Percentiles rank a stretch among this genome's conserved stretches.
These are phyloP conservation scores for Madoqua kirkii DNA, from an alignment of 2,113 vertebrate genomes.

Conservation along the genomic window DNA sequence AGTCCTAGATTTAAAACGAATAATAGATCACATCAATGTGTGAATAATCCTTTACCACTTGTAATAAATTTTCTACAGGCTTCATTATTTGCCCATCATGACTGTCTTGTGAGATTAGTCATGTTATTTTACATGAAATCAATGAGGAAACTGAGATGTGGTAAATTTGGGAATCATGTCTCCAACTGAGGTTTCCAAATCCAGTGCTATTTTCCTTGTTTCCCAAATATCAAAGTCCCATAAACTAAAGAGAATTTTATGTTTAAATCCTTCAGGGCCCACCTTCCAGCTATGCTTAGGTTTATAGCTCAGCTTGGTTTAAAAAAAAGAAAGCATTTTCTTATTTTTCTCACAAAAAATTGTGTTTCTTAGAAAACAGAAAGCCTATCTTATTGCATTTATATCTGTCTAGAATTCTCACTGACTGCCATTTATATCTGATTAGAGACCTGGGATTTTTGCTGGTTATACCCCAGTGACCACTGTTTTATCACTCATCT, in stretches of 20 bases:
- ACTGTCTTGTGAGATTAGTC: neutral
- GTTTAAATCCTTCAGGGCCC: neutral
- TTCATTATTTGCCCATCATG: neutral
- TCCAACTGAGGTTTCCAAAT: neutral
- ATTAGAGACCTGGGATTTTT: constrained; percentile 33
- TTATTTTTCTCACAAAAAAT: constrained; percentile 2
- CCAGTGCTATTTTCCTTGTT: neutral
- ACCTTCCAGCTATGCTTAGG: neutral
- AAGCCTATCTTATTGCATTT: constrained; percentile 11
- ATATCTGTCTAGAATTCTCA: neutral
- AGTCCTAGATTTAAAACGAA: neutral
- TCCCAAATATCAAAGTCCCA: neutral
- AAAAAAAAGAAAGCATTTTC: neutral
- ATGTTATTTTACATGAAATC: neutral
- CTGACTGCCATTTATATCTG: constrained; percentile 32
- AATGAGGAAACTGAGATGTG: neutral
- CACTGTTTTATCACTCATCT: constrained; percentile 31
- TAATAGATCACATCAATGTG: neutral
- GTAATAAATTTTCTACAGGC: neutral
- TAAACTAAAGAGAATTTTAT: neutral
- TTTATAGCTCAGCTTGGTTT: neutral
- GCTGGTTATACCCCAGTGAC: neutral
- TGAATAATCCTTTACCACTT: neutral
- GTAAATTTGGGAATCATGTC: neutral
- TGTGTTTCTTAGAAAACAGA: constrained; percentile 8